Base-by-base conservation (phyloP, 1,140 invertebrate species). In the Bombus polaris region DNA sequence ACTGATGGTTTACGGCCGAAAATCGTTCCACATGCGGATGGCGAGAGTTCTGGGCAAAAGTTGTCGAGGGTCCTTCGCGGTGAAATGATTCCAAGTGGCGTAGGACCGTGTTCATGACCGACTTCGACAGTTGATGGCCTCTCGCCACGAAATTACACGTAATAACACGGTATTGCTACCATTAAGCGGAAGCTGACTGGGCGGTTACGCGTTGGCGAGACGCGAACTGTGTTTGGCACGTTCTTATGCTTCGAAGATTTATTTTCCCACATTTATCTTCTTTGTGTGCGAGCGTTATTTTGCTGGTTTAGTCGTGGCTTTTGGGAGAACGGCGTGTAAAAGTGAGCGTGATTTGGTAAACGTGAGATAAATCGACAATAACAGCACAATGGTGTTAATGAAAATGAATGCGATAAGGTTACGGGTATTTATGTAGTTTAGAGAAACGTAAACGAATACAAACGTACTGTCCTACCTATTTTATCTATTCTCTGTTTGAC, bases 71-170 rank as follows among this genome's bases (percentile, higher is more conserved):
- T 42, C 32, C 15, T 22, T 0, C 44, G 10, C 42, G 32, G 70
- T 5, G 57, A 57, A 57, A 78, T 18, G 74, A 78, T 84, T 59
- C 15, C 1, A 39, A 42, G 32, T 42, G 53, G 37, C 57, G 53
- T 44, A 77, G 53, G 66, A 22, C 8, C 70, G 35, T 39, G 71
- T 57, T 73, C 83, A 68, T 68, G 83, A 81, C 83, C 83, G 70
- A 85, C 83, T 85, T 85, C 12, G 78, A 42, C 35, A 8, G 8
- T 74, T 73, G 57, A 85, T 77, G 66, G 71, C 70, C 37, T 25
- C 65, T 79, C 53, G 25, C 37, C 25, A 6, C 77, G 71, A 81
- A 85, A 85, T 85, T 72, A 68, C 83, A 35, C 35, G 83, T 85
- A 85, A 85, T 85, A 74, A 81, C 53, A 80, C 77, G 78, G 59